Evolutionary conservation across 2,113 vertebrate species (phyloP), one percentile per base, ranked within the genome.

Genomic region (Ptilorrhoa leucosticta): DNA sequence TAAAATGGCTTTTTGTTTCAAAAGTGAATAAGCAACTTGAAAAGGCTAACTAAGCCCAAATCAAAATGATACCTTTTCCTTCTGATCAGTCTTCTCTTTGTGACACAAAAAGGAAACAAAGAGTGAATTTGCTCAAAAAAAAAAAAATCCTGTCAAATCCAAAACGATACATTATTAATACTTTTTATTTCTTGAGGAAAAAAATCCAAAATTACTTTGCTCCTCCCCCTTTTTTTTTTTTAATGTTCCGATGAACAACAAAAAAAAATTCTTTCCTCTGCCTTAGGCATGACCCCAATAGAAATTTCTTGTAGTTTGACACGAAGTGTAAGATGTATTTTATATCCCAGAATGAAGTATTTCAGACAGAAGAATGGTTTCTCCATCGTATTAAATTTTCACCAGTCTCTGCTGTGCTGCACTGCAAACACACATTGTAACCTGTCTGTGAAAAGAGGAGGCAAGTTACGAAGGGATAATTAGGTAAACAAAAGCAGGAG

Each of bases 291-390:
- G 39, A 84, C 17, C 7, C 22, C n/a, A 79, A 56, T 7, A 93
- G 61, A 82, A 60, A 9, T 68, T 51, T 66, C 68, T 82, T 71
- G 20, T 6, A 37, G 10, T 89, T 86, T 53, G 16, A 63, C 65
- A 64, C 9, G 37, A 48, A 35, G 4, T 37, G 22, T 53, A 70
- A 76, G n/a, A 56, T 79, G 9, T 30, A 23, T 84, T 85, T 92
- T 72, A 4, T 76, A 58, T 16, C 90, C 48, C 50, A 87, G 24
- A 24, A 57, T 72, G 63, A 87, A 83, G 15, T 23, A 50, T 76
- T 94, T 94, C 51, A 87, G 48, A 60, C 15, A 88, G 30, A 87
- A 51, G 51, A 69, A 85, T 39, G 19, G 66, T 30, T 81, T 69
- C 50, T 89, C 39, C 13, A 33, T 9, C 2, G 1, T 48, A 42